Evolutionary conservation across 2,888 invertebrate genomes (phyloP).

Genomic region (Tinea semifulvella): DNA sequence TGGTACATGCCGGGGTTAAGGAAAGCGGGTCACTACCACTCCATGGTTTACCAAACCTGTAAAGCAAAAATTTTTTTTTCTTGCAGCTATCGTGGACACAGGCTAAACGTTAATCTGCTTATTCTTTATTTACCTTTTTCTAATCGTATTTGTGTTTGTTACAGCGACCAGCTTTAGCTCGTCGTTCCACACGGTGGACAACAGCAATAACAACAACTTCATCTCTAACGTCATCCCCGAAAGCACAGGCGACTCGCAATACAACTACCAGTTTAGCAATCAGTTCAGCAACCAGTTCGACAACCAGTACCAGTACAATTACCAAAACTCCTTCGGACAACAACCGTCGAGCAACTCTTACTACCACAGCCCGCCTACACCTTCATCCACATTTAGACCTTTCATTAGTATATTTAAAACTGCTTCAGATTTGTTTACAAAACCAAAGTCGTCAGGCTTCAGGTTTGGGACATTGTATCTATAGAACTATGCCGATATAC

Average conservation of each 20-base stretch:
- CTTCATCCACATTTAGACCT: conserved; percentile 48
- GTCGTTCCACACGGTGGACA: conserved; percentile 47
- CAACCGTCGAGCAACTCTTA: conserved; percentile 23
- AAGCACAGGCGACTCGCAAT: conserved; percentile 52
- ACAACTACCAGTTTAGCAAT: conserved; percentile 48
- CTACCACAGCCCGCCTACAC: conserved; percentile 25
- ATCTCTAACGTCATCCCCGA: conserved; percentile 65
- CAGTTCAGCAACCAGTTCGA: conserved; percentile 46
- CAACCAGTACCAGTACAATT: conserved; percentile 40
- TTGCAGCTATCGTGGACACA: too few relatives aligned
- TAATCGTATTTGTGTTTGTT: conserved; percentile 30
- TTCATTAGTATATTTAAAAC: conserved; percentile 56
- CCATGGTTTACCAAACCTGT: too few relatives aligned
- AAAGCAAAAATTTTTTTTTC: too few relatives aligned
- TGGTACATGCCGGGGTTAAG: too few relatives aligned
- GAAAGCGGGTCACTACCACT: too few relatives aligned
- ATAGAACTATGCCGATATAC: conserved; percentile 24
- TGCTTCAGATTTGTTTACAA: conserved; percentile 47
- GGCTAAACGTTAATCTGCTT: too few relatives aligned
- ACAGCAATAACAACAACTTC: conserved; percentile 44
- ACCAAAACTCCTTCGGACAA: conserved; percentile 31
- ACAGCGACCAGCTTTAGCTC: conserved; percentile 51
- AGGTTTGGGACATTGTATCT: conserved; percentile 54
- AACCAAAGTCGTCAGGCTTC: conserved; percentile 47
- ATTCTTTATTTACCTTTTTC: too few relatives aligned